Conservation (phyloP, 1,140 invertebrate species). For the Campoletis sonorensis region DNA sequence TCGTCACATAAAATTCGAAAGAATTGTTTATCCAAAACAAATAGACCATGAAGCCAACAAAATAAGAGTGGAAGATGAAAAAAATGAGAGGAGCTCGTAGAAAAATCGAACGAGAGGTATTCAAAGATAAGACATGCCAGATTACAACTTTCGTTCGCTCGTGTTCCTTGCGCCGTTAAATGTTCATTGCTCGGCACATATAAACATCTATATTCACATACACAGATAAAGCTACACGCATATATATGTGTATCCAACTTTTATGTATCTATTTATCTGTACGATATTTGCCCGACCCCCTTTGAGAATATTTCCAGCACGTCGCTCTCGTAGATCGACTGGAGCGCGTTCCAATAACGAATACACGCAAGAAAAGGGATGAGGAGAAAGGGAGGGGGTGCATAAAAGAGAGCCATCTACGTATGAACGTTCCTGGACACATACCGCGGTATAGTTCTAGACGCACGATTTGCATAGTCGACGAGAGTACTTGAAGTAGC, state of each 20-base stretch:
- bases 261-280: conserved; percentile 18
- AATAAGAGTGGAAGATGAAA: too few relatives aligned
- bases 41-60: too few relatives aligned
- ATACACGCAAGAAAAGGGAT: background rate
- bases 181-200: background rate
- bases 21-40: too few relatives aligned
- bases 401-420: conserved; percentile 12
- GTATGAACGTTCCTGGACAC: background rate
- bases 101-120: background rate
- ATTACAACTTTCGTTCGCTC: conserved; percentile 1
- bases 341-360: background rate
- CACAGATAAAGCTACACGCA: background rate
- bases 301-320: conserved; percentile 38
- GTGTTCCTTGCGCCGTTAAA: conserved; percentile 2
- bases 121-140: background rate
- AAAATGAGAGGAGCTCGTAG: background rate
- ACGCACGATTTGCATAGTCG: conserved; percentile 41
- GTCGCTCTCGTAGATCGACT: conserved; percentile 13
- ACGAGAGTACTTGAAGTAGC: conserved; percentile 23
- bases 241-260: background rate
- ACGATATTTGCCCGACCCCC: conserved; percentile 33
- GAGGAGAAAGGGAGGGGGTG: background rate
- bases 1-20: too few relatives aligned
- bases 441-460: conserved; percentile 6
- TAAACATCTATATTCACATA: too few relatives aligned